phyloP scores from a whole-genome alignment of 2,888 invertebrate genomes.

The Elysia crispata region DNA sequence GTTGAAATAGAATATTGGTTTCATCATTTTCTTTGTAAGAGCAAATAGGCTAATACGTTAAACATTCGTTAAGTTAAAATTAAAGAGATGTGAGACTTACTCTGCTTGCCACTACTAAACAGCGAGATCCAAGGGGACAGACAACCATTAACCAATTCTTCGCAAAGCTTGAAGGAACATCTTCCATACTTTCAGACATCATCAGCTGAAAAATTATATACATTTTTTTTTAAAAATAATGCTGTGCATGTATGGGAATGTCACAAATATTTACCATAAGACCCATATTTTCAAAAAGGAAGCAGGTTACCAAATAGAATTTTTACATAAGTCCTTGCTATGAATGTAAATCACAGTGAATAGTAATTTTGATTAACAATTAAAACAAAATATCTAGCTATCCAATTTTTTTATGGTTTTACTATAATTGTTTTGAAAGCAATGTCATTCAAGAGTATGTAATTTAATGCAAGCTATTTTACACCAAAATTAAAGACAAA shows the following conservation, averaged over 20 bases:
- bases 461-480: not conserved
- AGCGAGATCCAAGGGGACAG: conserved; percentile 90
- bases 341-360: not conserved
- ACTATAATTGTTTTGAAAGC: too few species aligned
- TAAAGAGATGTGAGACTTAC: conserved; percentile 64
- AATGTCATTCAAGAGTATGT: not conserved
- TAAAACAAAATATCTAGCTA: not conserved
- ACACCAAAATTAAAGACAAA: not conserved
- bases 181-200: conserved; percentile 94
- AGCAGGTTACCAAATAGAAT: not conserved
- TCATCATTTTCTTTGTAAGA: too few species aligned
- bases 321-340: not conserved
- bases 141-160: conserved; percentile 80
- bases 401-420: not conserved
- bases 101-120: conserved; percentile 84
- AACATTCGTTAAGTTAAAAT: too few species aligned
- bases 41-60: too few species aligned
- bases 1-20: too few species aligned
- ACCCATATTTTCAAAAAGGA: not conserved
- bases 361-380: not conserved
- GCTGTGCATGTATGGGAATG: not conserved
- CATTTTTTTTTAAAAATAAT: not conserved
- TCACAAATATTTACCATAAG: not conserved
- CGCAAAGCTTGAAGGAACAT: conserved; percentile 83
- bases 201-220: conserved; percentile 82